A percentile compares a stretch with the other conserved stretches of the same genome.
These are phyloP conservation scores for Aotus griseimembra DNA, from an alignment of 2,797 vertebrate species.

Conservation along the genomic window DNA sequence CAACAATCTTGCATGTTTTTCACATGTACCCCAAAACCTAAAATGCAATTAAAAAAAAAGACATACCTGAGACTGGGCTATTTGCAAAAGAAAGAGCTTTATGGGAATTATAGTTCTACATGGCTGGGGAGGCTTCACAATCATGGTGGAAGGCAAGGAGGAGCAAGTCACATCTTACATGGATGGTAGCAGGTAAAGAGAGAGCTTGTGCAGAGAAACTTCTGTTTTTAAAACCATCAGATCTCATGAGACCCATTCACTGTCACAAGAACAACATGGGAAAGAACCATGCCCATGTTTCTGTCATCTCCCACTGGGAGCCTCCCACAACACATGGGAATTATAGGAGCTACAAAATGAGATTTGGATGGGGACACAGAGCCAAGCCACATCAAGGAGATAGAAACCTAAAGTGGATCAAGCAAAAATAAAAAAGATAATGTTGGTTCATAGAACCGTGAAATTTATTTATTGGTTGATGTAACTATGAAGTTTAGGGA, in stretches of 20 bases:
- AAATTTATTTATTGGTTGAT: background rate
- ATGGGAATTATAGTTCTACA: background rate
- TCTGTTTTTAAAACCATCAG: background rate
- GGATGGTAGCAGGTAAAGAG: background rate
- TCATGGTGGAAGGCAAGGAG: background rate
- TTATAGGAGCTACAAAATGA: background rate
- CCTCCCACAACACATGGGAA: background rate
- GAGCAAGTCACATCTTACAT: background rate
- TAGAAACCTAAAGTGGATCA: background rate
- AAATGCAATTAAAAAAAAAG: background rate
- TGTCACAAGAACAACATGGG: background rate
- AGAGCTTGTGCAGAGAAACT: background rate
- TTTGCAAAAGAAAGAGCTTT: background rate
- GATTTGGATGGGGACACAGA: background rate
- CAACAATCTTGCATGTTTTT: no score
- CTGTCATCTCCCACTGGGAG: background rate
- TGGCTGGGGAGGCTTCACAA: background rate
- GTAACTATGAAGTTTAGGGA: background rate
- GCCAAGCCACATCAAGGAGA: background rate
- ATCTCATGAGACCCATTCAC: background rate
- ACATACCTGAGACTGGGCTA: background rate
- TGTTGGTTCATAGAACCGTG: fast-evolving
- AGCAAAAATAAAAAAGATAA: background rate
- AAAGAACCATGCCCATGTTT: background rate
- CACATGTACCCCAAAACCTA: no score